Conservation (phyloP, 2,888 invertebrate species). For the Synanthedon vespiformis region DNA sequence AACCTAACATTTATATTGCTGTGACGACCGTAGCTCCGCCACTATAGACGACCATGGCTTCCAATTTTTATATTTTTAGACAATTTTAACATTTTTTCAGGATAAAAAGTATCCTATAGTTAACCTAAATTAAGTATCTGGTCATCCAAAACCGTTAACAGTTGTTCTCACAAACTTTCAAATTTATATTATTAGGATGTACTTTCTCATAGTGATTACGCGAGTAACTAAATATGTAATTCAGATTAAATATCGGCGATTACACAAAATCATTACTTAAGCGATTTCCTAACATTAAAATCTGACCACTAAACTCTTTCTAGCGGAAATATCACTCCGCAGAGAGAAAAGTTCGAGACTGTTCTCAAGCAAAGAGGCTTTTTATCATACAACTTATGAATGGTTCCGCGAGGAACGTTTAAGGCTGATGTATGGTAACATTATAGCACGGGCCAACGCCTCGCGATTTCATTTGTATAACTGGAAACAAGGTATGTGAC, state of each 20-base stretch:
- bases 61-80: too few relatives aligned
- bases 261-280: background rate
- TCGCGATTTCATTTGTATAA: constrained; percentile 11
- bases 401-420: constrained; percentile 30
- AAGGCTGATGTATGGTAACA: constrained; percentile 25
- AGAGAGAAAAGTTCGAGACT: constrained; percentile 11
- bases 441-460: constrained; percentile 20
- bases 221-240: background rate
- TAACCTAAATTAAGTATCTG: too few relatives aligned
- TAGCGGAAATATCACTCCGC: constrained; percentile 6
- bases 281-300: background rate
- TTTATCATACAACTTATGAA: constrained; percentile 26
- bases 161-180: too few relatives aligned
- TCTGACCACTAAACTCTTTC: background rate
- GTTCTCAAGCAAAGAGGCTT: constrained; percentile 11
- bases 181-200: too few relatives aligned
- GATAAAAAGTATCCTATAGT: too few relatives aligned
- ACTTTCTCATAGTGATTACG: too few relatives aligned
- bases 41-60: too few relatives aligned
- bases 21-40: too few relatives aligned
- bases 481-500: background rate
- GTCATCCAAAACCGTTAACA: too few relatives aligned
- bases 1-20: too few relatives aligned
- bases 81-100: too few relatives aligned
- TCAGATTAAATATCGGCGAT: background rate